phyloP scores from a whole-genome alignment of 1,140 invertebrate genomes.

The Adelges cooleyi region DNA sequence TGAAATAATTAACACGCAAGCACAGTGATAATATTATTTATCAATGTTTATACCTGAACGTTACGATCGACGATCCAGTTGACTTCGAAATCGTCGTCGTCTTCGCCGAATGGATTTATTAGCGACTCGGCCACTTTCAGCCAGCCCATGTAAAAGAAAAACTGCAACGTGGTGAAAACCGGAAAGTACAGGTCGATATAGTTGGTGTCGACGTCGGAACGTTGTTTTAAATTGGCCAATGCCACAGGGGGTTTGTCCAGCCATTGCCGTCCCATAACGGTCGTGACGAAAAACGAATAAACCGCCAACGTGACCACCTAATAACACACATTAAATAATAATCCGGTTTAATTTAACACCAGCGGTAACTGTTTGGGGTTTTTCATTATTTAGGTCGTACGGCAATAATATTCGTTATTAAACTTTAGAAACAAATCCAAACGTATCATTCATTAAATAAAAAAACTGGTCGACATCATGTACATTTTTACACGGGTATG shows the following conservation, averaged over 20 bases:
- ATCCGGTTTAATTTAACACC: background rate
- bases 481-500: too few relatives aligned
- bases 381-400: too few relatives aligned
- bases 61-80: conserved; percentile 85
- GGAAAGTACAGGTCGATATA: conserved; percentile 73
- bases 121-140: conserved; percentile 75
- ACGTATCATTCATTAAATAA: too few relatives aligned
- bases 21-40: too few relatives aligned
- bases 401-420: too few relatives aligned
- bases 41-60: conserved; percentile 61
- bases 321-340: conserved; percentile 32
- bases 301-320: conserved; percentile 84
- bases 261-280: conserved; percentile 71
- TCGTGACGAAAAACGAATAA: conserved; percentile 78
- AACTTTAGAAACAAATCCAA: too few relatives aligned
- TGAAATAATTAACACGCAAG: too few relatives aligned
- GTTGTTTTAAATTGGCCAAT: background rate
- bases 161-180: conserved; percentile 71
- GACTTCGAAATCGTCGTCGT: conserved; percentile 73
- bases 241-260: conserved; percentile 37
- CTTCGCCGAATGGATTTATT: conserved; percentile 82
- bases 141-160: conserved; percentile 87
- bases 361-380: background rate
- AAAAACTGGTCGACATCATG: too few relatives aligned
- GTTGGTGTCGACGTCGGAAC: conserved; percentile 32